Percentiles rank a stretch among this genome's conserved stretches.
These are phyloP conservation scores for Thamnaconus septentrionalis DNA, from an alignment of 2,113 vertebrate species.

Conservation along the genomic window DNA sequence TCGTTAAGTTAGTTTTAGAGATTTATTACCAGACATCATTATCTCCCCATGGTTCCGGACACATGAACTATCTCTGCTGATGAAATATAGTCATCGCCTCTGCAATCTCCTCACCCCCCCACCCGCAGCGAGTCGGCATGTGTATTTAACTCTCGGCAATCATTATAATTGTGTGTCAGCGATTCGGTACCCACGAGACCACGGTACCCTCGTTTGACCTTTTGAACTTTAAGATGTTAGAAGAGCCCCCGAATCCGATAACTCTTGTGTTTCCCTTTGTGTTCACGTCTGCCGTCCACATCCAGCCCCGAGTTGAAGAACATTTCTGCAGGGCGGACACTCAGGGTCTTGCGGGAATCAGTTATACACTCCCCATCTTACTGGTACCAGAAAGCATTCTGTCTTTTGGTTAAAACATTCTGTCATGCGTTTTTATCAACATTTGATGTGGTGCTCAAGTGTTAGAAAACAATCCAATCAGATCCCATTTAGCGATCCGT, in stretches of 20 bases:
- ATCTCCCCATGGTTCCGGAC: slow-evolving; percentile 3
- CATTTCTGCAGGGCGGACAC: slow-evolving; percentile 21
- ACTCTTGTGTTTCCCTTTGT: slow-evolving; percentile 16
- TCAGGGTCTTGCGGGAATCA: slow-evolving; percentile 32
- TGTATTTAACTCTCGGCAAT: slow-evolving; percentile 9
- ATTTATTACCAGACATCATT: slow-evolving; percentile 10
- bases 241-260: neutral
- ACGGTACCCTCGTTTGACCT: slow-evolving; percentile 7
- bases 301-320: slow-evolving; percentile 9
- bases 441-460: slow-evolving; percentile 22
- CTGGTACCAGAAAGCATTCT: slow-evolving; percentile 10
- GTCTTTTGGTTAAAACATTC: slow-evolving; percentile 8
- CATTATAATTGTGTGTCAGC: slow-evolving; percentile 18
- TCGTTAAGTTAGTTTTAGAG: slow-evolving; percentile 33
- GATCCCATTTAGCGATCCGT: slow-evolving; percentile 46
- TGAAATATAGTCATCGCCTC: slow-evolving; percentile 27
- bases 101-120: slow-evolving; percentile 8
- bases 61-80: slow-evolving; percentile 23
- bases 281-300: slow-evolving; percentile 16
- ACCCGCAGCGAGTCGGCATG: slow-evolving; percentile 11
- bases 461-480: slow-evolving; percentile 27
- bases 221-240: slow-evolving; percentile 26
- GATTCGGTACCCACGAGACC: slow-evolving; percentile 8
- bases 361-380: slow-evolving; percentile 12
- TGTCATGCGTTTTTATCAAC: slow-evolving; percentile 8